These are phyloP conservation scores for Drosophila gunungcola DNA, from an alignment of 1,140 invertebrate species.

Conservation along the genomic window DNA sequence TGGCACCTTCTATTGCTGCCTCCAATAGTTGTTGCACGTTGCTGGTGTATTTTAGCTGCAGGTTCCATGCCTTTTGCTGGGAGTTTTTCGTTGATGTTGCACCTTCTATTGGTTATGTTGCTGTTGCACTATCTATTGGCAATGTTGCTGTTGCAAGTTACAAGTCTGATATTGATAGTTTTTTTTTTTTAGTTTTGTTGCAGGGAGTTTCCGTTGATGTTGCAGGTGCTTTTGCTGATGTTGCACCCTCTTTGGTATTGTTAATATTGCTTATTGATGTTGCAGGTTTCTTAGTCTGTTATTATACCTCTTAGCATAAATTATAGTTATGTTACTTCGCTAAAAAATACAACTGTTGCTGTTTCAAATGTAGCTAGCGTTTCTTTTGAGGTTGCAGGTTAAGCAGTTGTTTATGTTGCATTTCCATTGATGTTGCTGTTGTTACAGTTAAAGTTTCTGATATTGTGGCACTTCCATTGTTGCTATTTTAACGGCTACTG, in stretches of 20 bases:
- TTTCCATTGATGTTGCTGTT: no score
- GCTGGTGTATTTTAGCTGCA: neutral
- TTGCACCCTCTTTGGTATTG: neutral
- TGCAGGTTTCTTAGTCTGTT: neutral
- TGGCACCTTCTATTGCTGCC: constrained; percentile 1
- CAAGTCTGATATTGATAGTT: neutral
- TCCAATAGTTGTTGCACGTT: neutral
- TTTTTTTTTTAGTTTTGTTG: neutral
- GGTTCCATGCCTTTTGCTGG: neutral
- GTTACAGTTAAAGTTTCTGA: no score
- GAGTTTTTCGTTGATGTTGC: neutral
- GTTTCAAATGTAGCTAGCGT: no score
- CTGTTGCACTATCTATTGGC: neutral
- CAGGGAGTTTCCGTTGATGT: constrained; percentile 1
- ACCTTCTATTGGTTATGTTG: neutral
- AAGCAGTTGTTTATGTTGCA: no score
- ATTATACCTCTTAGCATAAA: neutral
- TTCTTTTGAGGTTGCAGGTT: no score
- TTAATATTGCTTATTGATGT: neutral
- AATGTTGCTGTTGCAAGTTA: neutral
- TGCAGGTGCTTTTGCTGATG: constrained; percentile 4
- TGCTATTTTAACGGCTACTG: no score
- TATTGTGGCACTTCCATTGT: no score
- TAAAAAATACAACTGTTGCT: neutral
- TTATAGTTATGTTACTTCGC: no score